These are phyloP conservation scores for Mimachlamys varia DNA, from an alignment of 2,888 invertebrate genomes.

Conservation along the genomic window DNA sequence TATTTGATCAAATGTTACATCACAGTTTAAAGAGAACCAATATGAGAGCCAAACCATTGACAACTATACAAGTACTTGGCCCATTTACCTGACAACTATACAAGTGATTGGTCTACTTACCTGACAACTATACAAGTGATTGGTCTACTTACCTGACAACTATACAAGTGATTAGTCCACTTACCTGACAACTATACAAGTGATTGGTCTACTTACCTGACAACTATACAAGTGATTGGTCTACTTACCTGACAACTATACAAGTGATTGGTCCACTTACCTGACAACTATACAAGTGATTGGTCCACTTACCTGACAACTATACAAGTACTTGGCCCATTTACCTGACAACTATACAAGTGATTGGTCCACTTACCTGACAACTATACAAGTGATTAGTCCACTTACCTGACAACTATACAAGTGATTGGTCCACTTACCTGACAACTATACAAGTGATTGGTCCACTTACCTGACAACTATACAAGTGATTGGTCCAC, in stretches of 20 bases:
- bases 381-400: not conserved
- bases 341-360: slow-evolving; percentile 83
- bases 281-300: slow-evolving; percentile 84
- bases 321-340: not conserved
- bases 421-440: too few relatives aligned
- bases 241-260: not conserved
- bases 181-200: not conserved
- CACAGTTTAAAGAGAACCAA: too few relatives aligned
- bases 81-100: slow-evolving; percentile 82
- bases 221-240: too few relatives aligned
- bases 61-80: not conserved
- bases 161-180: too few relatives aligned
- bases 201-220: slow-evolving; percentile 70
- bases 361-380: too few relatives aligned
- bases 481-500: too few relatives aligned
- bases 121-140: not conserved
- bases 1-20: too few relatives aligned
- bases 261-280: slow-evolving; percentile 58
- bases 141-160: slow-evolving; percentile 81
- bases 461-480: slow-evolving; percentile 81
- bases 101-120: too few relatives aligned
- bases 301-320: too few relatives aligned
- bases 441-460: not conserved
- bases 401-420: slow-evolving; percentile 82
- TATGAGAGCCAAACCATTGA: not conserved